Percentiles rank a stretch among this genome's conserved stretches.
Evolutionary conservation across 1,140 invertebrate genomes (phyloP).

Genomic region (Nephotettix cincticeps): DNA sequence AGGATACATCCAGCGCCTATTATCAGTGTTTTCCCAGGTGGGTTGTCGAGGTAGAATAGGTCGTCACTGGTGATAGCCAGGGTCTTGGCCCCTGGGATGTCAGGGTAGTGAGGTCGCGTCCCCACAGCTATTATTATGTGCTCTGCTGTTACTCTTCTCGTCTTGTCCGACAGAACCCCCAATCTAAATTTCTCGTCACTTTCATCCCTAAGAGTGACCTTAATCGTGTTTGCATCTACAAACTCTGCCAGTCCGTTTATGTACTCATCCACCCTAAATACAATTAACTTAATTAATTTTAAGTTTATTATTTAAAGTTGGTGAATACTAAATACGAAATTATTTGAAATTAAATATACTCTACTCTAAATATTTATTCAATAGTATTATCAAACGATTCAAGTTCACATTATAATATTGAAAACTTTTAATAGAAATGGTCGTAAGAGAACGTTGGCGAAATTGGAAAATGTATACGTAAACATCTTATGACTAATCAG

Average conservation of each 20-base stretch:
- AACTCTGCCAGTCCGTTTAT: conserved; percentile 88
- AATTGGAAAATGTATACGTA: too few relatives aligned
- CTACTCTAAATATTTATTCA: too few relatives aligned
- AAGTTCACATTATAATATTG: too few relatives aligned
- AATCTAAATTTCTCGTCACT: conserved; percentile 61
- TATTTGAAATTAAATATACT: too few relatives aligned
- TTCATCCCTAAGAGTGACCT: conserved; percentile 75
- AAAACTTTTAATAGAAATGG: too few relatives aligned
- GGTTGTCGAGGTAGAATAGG: conserved; percentile 83
- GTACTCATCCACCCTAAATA: conserved; percentile 81
- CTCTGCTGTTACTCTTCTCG: conserved; percentile 66
- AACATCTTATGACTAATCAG: too few relatives aligned
- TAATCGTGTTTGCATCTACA: conserved; percentile 74
- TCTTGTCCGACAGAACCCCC: too few relatives aligned
- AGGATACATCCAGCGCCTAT: conserved; percentile 90
- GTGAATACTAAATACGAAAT: too few relatives aligned
- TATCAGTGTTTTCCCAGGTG: conserved; percentile 92
- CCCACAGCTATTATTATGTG: conserved; percentile 92
- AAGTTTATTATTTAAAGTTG: too few relatives aligned
- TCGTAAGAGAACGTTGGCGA: too few relatives aligned
- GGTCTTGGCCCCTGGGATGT: conserved; percentile 87
- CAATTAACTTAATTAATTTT: too few relatives aligned
- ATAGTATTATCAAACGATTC: too few relatives aligned
- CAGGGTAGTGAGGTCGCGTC: conserved; percentile 78
- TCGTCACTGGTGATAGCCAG: conserved; percentile 95